These are phyloP conservation scores for Athene cunicularia DNA, from an alignment of 2,113 vertebrate genomes.

Conservation along the genomic window DNA sequence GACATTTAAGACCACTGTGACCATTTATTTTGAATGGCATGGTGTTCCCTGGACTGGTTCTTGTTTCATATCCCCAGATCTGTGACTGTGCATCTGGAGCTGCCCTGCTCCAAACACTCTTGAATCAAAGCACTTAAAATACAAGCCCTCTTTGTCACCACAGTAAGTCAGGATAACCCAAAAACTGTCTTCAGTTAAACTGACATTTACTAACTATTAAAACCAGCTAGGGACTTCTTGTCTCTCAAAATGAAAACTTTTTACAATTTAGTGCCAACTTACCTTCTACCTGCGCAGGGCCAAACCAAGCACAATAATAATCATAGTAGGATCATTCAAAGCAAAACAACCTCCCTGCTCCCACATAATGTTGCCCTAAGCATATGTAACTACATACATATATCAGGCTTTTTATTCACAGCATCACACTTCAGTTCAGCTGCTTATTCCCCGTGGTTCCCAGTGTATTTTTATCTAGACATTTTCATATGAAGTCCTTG, in stretches of 20 bases:
- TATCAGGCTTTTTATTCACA: background rate
- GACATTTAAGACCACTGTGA: background rate
- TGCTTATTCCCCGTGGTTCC: background rate
- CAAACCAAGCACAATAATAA: background rate
- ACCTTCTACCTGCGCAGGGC: background rate
- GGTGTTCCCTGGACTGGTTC: background rate
- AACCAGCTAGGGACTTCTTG: background rate
- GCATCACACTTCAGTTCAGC: background rate
- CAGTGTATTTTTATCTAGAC: background rate
- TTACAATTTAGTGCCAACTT: background rate
- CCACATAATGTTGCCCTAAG: background rate
- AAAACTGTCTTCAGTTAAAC: background rate
- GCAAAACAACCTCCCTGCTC: background rate
- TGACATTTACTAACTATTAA: background rate
- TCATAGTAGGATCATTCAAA: background rate
- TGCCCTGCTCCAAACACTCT: background rate
- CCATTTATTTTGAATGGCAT: background rate
- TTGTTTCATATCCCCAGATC: background rate
- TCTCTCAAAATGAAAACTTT: background rate
- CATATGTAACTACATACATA: background rate
- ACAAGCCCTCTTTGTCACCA: background rate
- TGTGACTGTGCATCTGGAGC: background rate
- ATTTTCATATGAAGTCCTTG: background rate
- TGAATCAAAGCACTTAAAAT: background rate
- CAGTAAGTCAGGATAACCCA: background rate